Evolutionary conservation across 2,888 invertebrate genomes (phyloP).

Genomic region (Melinaea menophilus): DNA sequence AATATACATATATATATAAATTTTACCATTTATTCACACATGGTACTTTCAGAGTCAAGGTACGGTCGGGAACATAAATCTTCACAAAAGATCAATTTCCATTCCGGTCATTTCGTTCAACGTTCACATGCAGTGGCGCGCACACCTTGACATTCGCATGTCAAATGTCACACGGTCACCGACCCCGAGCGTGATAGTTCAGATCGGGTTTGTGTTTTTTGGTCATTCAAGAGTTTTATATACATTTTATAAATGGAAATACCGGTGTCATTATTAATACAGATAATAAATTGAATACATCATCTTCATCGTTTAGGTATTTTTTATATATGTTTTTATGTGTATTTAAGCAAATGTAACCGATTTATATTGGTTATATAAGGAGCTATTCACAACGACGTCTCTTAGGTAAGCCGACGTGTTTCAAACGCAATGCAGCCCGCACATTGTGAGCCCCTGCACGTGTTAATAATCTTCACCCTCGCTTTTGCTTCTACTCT

Average conservation of each 20-base stretch:
- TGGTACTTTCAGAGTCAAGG: constrained; percentile 1
- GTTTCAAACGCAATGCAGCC: too few species aligned
- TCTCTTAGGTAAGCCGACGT: too few species aligned
- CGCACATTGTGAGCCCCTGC: too few species aligned
- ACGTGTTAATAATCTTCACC: too few species aligned
- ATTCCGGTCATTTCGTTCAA: background rate
- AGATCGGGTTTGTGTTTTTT: constrained; percentile 38
- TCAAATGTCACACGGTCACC: constrained; percentile 72
- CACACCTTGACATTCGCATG: constrained; percentile 74
- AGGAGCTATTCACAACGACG: too few species aligned
- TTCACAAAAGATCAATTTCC: background rate
- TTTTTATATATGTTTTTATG: too few species aligned
- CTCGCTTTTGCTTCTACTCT: too few species aligned
- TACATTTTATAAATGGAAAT: constrained; percentile 35
- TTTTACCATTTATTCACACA: background rate
- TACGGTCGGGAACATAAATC: background rate
- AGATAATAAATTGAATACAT: background rate
- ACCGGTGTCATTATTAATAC: constrained; percentile 19
- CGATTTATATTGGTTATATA: too few species aligned
- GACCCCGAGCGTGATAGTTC: constrained; percentile 62
- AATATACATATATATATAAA: background rate
- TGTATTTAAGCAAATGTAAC: too few species aligned
- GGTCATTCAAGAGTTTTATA: constrained; percentile 30
- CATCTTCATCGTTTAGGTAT: background rate
- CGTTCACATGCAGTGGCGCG: constrained; percentile 27